phyloP scores from a whole-genome alignment of 35 echinoderm and acorn worm genomes.

The Apostichopus parvimensis region DNA sequence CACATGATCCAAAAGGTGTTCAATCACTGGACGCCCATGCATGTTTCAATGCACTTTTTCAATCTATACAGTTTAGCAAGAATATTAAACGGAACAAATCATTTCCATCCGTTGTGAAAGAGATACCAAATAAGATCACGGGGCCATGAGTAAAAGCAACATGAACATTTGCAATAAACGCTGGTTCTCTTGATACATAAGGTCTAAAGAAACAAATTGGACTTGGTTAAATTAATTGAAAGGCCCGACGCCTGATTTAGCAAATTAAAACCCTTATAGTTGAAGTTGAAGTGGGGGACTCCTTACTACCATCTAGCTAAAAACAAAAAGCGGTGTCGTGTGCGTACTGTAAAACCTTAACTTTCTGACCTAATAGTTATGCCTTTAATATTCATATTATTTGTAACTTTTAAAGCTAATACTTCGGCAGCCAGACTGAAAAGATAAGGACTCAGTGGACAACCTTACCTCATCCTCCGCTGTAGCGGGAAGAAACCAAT shows the following conservation, averaged over 20 bases:
- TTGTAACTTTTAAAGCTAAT: not conserved
- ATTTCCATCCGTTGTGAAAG: not conserved
- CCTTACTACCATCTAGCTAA: not conserved
- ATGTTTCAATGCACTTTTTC: not conserved
- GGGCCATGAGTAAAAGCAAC: not conserved
- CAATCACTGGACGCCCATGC: not conserved
- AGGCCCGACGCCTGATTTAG: not conserved
- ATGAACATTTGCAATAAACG: not conserved
- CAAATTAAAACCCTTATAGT: not conserved
- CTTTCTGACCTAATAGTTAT: not conserved
- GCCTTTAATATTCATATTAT: not conserved
- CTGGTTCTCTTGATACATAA: not conserved
- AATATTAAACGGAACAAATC: not conserved
- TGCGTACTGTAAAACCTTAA: slow-evolving; percentile 5
- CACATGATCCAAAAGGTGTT: not conserved
- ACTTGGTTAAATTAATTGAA: not conserved
- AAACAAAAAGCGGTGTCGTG: not conserved
- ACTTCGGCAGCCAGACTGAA: not conserved
- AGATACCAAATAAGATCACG: not conserved
- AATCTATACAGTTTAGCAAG: not conserved
- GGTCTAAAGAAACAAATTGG: not conserved
- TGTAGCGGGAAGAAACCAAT: not conserved
- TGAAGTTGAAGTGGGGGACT: not conserved
- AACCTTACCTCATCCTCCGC: not conserved
- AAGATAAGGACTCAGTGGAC: slow-evolving; percentile 26